Conservation (phyloP, 2,888 invertebrate species). For the Diarsia rubi region DNA sequence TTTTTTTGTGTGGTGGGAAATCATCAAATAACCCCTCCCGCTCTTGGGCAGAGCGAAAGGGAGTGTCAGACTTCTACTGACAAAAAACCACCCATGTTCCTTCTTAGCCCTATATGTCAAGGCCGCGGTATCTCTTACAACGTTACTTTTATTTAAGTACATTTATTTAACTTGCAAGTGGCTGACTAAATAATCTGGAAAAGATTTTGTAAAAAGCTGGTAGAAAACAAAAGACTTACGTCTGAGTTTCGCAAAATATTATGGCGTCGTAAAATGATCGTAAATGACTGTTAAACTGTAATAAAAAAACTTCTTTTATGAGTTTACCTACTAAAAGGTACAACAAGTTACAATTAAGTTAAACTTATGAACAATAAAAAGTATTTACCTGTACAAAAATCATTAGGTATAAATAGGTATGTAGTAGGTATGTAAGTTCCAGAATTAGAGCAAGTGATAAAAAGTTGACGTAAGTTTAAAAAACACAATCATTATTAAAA, state of each 20-base stretch:
- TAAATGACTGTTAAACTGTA: background rate
- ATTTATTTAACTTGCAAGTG: background rate
- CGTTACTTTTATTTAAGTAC: background rate
- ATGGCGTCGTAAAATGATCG: constrained; percentile 1
- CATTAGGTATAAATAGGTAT: background rate
- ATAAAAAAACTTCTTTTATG: constrained; percentile 3
- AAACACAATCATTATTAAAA: background rate
- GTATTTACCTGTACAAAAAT: background rate
- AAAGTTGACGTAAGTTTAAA: background rate
- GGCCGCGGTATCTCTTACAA: too few relatives aligned
- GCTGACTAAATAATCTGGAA: background rate
- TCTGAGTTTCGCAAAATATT: background rate
- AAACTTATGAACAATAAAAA: background rate
- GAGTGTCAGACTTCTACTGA: too few relatives aligned
- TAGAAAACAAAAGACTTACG: background rate
- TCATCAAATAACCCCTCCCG: too few relatives aligned
- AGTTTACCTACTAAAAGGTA: constrained; percentile 1
- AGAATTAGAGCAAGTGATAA: background rate
- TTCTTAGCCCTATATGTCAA: too few relatives aligned
- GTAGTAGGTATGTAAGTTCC: too few relatives aligned
- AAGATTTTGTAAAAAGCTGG: background rate
- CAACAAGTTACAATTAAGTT: background rate
- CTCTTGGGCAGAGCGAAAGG: too few relatives aligned
- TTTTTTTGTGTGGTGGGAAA: too few relatives aligned
- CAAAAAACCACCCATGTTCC: too few relatives aligned